Base-by-base conservation (phyloP, 2,888 invertebrate species). In the Quadriops clusia region DNA sequence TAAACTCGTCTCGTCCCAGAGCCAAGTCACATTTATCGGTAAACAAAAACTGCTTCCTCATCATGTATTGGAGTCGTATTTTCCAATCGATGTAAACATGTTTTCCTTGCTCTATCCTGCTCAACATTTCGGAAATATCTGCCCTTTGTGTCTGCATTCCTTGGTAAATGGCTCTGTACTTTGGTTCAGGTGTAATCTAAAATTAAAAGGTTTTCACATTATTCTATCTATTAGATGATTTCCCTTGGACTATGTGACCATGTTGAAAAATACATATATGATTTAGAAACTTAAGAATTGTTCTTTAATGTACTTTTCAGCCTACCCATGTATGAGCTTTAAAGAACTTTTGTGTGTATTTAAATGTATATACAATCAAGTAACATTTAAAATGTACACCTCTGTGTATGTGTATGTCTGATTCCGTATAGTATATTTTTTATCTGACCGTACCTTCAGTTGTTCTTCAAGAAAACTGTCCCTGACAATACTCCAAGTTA, bases 41-140 rank as follows among this genome's bases (percentile, higher is more conserved):
- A 24, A 63, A 58, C 7, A 73, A 54, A 38, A 74, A 77, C 36
- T 77, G 74, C 2, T 70, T 69, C 38, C 76, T 69, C 71, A 85
- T 82, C 10, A 81, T 62, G 43, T 74, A 76, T 40, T 75, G 70
- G 7, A 89, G 67, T 17, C 80, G 76, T 6, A 81, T 74, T 49
- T 77, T 77, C 82, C 89, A 86, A 50, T 87, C 86, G 27, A 90
- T 72, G 36, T 79, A 68, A 6, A 79, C 79, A 46, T 87, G 84
- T 3, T 72, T 67, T 1, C 79, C 72, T 0, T 56, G 51, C 29
- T 77, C 70, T 0, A 87, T 75, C 1, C 69, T 65, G 2, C 63
- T 53, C 3, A 87, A 58, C 53, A 56, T 61, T 33, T 61, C 53
- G 1, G 56, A 50, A 2, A 64, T 56, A 1, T 60, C 53, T 25